These are phyloP conservation scores for Junonia oenone DNA, from an alignment of 2,888 invertebrate species.

Conservation along the genomic window DNA sequence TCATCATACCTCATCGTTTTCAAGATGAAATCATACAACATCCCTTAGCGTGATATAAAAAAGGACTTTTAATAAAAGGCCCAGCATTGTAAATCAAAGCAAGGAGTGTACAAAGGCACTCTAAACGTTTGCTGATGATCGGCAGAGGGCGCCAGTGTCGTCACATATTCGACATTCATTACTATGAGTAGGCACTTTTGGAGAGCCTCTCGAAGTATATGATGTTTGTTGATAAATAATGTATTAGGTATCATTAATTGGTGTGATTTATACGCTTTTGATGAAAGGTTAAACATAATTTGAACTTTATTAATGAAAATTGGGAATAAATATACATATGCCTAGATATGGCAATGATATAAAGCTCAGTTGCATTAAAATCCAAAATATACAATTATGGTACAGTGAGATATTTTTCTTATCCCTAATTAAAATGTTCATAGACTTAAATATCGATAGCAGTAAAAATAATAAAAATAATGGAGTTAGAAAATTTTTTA, in stretches of 20 bases:
- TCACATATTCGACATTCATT: slow-evolving; percentile 67
- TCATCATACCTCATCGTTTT: slow-evolving; percentile 5
- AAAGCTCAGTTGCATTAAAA: too few relatives aligned
- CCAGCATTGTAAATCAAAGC: slow-evolving; percentile 28
- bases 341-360: too few relatives aligned
- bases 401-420: too few relatives aligned
- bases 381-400: too few relatives aligned
- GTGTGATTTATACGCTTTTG: not conserved
- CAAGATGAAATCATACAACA: slow-evolving; percentile 10
- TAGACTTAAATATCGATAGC: too few relatives aligned
- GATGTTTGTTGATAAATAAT: not conserved
- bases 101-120: slow-evolving; percentile 32
- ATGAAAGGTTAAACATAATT: not conserved
- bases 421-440: too few relatives aligned
- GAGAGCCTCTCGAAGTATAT: slow-evolving; percentile 19
- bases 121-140: slow-evolving; percentile 37
- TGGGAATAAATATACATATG: too few relatives aligned
- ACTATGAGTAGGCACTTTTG: slow-evolving; percentile 59
- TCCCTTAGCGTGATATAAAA: slow-evolving; percentile 13
- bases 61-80: slow-evolving; percentile 22
- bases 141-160: slow-evolving; percentile 36
- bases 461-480: too few relatives aligned
- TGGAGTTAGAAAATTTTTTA: too few relatives aligned
- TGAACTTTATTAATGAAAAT: too few relatives aligned
- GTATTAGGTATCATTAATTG: not conserved